A percentile compares a stretch with the other conserved stretches of the same genome.
Evolutionary conservation across 2,888 invertebrate species (phyloP).

Genomic region (Nomada lathburiana): DNA sequence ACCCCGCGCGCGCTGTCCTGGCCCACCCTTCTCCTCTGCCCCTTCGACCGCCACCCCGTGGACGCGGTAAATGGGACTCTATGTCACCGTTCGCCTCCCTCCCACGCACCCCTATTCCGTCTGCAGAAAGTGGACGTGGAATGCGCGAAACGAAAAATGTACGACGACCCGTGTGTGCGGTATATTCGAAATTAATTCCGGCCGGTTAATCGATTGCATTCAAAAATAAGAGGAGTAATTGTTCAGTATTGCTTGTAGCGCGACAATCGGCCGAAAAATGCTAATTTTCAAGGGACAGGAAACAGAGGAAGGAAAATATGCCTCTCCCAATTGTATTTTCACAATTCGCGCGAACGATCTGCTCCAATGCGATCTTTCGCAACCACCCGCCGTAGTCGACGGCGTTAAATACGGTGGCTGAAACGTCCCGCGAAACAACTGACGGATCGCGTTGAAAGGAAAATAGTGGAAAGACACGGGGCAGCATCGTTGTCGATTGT

Average conservation of each 20-base stretch:
- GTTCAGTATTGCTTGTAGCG: too few relatives aligned
- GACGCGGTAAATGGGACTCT: constrained; percentile 29
- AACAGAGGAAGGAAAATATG: too few relatives aligned
- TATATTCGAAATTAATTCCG: constrained; percentile 15
- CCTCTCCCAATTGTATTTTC: too few relatives aligned
- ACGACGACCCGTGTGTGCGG: constrained; percentile 22
- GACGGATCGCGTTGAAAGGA: constrained; percentile 8
- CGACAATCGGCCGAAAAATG: too few relatives aligned
- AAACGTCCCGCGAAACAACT: constrained; percentile 10
- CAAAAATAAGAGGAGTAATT: too few relatives aligned
- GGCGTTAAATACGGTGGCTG: neutral
- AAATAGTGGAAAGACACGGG: constrained; percentile 6
- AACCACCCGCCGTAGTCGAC: neutral
- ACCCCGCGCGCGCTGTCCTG: constrained; percentile 55
- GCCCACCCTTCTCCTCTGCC: constrained; percentile 12
- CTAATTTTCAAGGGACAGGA: too few relatives aligned
- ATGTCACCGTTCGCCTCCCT: constrained; percentile 45
- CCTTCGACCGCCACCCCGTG: neutral
- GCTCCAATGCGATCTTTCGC: too few relatives aligned
- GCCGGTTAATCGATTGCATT: too few relatives aligned
- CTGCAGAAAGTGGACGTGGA: constrained; percentile 25
- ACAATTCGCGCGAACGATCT: too few relatives aligned
- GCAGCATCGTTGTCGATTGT: neutral
- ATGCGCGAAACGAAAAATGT: constrained; percentile 40
- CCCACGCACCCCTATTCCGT: constrained; percentile 51